Base-by-base conservation (phyloP, 2,797 vertebrate species). In the Bovichtus variegatus region DNA sequence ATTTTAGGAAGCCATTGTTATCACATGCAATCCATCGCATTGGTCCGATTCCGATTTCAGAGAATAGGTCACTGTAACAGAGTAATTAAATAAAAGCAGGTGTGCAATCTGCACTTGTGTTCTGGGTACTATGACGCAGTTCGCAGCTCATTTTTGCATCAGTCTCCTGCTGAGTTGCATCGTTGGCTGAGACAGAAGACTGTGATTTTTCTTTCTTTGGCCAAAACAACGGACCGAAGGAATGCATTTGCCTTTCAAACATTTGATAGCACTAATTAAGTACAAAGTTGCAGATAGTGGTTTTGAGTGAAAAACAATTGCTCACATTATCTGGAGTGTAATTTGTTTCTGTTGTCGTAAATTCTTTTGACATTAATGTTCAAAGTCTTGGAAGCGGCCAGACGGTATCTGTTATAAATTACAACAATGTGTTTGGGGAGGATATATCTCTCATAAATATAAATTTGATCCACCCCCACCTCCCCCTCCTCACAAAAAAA, bases 381-480 rank as follows among this genome's bases (percentile, higher is more conserved):
- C 86, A 89, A 92, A 90, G 91, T 92, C 88, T 91, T 92, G 76
- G 87, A 94, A 87, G 87, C 87, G 18, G 71, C 84, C 85, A 82
- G 78, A 90, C 86, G 63, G 74, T 92, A 87, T 92, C 90, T 92
- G 92, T 91, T 92, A 86, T 92, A 81, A 93, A 94, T 94, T 89
- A 90, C 70, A 81, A 75, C 85, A 91, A 79, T 87, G 85, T 89
- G 86, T 89, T 92, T 89, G 82, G 84, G 83, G 84, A 92, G 85
- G 87, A 92, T 91, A 88, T 88, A 84, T 81, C 74, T 76, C 85
- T 84, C 81, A 87, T 92, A 88, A 91, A 91, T 90, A 89, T 91
- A 78, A 88, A 90, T 89, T 81, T 85, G 78, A 87, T 90, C 82
- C 61, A 27, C 58, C 47, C 38, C 11, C 43, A 21, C 38, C 6